A percentile compares a stretch with the other conserved stretches of the same genome.
These are phyloP conservation scores for Lophura nycthemera DNA, from an alignment of 2,113 vertebrate species.

Conservation along the genomic window DNA sequence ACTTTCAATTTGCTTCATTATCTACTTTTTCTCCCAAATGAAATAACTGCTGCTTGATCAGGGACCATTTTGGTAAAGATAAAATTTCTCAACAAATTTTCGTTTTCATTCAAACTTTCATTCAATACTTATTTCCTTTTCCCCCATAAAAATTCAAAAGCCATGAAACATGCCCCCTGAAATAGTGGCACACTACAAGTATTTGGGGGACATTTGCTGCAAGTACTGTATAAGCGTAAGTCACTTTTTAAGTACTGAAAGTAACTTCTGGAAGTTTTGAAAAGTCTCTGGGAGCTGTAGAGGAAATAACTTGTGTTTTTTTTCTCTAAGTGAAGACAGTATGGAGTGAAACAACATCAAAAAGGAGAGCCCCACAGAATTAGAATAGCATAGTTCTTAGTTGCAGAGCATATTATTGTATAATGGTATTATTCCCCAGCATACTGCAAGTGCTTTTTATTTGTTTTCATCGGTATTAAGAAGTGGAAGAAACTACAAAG, in stretches of 20 bases:
- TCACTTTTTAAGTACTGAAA: not conserved
- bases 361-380: not conserved
- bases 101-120: not conserved
- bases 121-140: not conserved
- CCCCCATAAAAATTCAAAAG: not conserved
- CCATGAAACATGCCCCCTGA: not conserved
- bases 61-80: not conserved
- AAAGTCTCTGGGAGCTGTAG: not conserved
- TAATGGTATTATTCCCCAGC: not conserved
- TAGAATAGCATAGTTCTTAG: not conserved
- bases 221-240: not conserved
- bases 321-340: not conserved
- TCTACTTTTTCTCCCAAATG: not conserved
- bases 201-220: not conserved
- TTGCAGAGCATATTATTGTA: not conserved
- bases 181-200: not conserved
- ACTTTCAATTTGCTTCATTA: not conserved
- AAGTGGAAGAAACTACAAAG: not conserved
- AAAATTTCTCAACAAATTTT: not conserved
- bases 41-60: not conserved
- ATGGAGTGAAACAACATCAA: not conserved
- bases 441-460: not conserved
- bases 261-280: not conserved
- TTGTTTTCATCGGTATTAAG: not conserved
- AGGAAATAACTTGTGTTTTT: not conserved